A percentile compares a stretch with the other conserved stretches of the same genome.
Evolutionary conservation across 2,797 vertebrate genomes (phyloP).

Genomic region (Alcedo quadribrachys): DNA sequence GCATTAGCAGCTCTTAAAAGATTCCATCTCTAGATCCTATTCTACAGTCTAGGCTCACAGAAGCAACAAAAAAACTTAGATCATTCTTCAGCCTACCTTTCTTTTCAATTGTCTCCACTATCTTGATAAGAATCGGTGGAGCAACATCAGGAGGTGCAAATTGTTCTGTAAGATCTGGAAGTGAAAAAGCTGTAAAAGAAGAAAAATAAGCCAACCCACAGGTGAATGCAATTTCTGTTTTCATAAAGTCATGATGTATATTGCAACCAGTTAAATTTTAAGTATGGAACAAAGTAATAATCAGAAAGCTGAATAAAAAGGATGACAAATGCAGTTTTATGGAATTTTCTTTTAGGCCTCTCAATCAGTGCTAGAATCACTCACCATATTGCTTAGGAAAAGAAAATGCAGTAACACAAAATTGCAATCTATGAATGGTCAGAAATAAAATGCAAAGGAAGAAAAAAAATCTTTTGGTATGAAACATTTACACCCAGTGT

Average conservation of each 20-base stretch:
- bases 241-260: not conserved
- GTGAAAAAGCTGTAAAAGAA: constrained; percentile 78
- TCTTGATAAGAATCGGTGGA: constrained; percentile 86
- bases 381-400: not conserved
- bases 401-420: not conserved
- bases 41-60: not conserved
- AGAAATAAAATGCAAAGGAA: not conserved
- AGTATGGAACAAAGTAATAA: not conserved
- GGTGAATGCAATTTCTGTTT: not conserved
- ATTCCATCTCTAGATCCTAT: not conserved
- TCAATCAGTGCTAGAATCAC: not conserved
- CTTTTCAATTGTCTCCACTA: constrained; percentile 91
- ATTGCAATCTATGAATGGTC: not conserved
- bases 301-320: not conserved
- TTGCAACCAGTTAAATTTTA: constrained; percentile 5
- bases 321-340: not conserved
- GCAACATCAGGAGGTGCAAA: constrained; percentile 89
- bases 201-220: not conserved
- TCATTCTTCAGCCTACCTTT: constrained; percentile 83
- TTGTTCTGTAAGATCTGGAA: constrained; percentile 92
- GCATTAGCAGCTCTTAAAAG: not conserved
- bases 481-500: not conserved
- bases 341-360: not conserved
- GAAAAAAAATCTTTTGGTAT: not conserved
- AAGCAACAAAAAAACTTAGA: not conserved